Evolutionary conservation across 2,797 vertebrate species (phyloP), one percentile per base, ranked within the genome.

Genomic region (Hemitrygon akajei): DNA sequence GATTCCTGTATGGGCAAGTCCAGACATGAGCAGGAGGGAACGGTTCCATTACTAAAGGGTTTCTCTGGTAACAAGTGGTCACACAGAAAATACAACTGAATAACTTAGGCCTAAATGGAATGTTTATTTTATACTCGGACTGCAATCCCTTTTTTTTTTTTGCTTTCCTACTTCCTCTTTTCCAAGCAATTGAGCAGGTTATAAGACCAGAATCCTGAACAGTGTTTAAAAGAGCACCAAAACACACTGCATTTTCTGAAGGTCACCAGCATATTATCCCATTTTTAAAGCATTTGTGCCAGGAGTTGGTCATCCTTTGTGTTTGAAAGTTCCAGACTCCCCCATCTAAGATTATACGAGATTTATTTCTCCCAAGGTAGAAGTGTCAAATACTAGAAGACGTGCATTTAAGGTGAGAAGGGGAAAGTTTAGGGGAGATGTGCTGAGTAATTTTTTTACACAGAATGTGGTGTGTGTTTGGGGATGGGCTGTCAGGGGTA

Each of bases 31-130:
- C 73, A 34, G 47, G 94, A 75, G 95, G 84, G 94, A 94, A 94
- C 60, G 94, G 95, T 93, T 94, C 94, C 84, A 79, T 92, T 94
- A 93, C 37, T 75, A 10, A 94, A 47, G 80, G 95, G 96, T 97
- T 96, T 96, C 97, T 97, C 94, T 97, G 96, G 97, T 94, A 97
- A 97, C 97, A 95, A 94, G 81, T 93, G 95, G 95, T 95, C 96
- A 95, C 93, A 94, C 40, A 94, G 58, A 93, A 95, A 95, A 94
- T 94, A 94, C 94, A 94, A 92, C 93, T 92, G 77, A 84, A 47
- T 71, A 22, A 92, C 69, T 47, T 47, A 27, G 66, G 37, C 34
- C 2, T 2, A 47, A 40, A 75, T 37, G 1, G 66, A 75, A 27
- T 47, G 37, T 75, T 73, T 47, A 47, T 73, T 16, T 73, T 27